Conservation (phyloP, 2,888 invertebrate genomes). For the Pandemis corylana region DNA sequence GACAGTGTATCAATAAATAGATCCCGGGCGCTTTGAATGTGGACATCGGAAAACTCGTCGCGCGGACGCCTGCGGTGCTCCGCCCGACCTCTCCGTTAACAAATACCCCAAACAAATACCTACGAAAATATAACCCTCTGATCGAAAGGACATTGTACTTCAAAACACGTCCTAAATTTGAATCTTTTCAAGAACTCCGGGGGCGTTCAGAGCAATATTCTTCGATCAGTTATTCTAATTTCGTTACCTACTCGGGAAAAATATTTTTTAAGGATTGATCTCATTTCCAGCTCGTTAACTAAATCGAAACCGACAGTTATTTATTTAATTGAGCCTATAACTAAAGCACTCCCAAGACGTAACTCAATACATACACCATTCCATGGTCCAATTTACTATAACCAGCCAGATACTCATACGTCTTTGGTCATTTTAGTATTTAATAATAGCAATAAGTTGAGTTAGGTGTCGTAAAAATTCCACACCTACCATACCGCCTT, state of each 20-base stretch:
- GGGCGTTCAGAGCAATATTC: constrained; percentile 33
- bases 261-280: constrained; percentile 26
- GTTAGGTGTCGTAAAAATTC: constrained; percentile 8
- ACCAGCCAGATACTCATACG: not conserved
- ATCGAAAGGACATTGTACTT: constrained; percentile 40
- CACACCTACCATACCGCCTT: not conserved
- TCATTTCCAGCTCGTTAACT: constrained; percentile 8
- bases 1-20: constrained; percentile 7
- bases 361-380: not conserved
- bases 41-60: constrained; percentile 25
- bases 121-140: constrained; percentile 38
- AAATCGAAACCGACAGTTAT: not conserved
- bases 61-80: constrained; percentile 33
- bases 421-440: not conserved
- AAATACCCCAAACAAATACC: constrained; percentile 37
- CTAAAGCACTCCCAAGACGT: not conserved
- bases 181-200: constrained; percentile 39
- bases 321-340: not conserved
- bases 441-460: not conserved
- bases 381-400: not conserved
- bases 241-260: constrained; percentile 19
- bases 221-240: constrained; percentile 39
- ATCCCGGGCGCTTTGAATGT: not conserved
- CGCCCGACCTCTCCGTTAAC: constrained; percentile 24
- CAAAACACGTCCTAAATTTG: constrained; percentile 42